Conservation (phyloP, 2,113 vertebrate genomes). For the Campylomormyrus tamandua region DNA sequence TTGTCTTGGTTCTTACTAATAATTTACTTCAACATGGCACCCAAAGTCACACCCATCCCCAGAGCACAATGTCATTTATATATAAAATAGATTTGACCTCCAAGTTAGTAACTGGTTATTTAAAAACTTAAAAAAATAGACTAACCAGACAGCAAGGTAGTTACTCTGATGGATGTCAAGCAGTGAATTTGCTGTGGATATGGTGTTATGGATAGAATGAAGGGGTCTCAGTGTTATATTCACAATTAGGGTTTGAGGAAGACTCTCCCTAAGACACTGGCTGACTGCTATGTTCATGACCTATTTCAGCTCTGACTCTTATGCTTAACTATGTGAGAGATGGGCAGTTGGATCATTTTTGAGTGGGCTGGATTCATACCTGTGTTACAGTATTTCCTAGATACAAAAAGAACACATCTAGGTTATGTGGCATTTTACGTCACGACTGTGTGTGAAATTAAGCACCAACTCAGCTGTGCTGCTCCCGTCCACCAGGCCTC, state of each 20-base stretch:
- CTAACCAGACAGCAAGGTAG: not conserved
- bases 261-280: not conserved
- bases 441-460: not conserved
- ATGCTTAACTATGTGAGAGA: not conserved
- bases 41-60: not conserved
- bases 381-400: not conserved
- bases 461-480: not conserved
- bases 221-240: not conserved
- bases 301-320: not conserved
- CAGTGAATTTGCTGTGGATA: not conserved
- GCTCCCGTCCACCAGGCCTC: constrained; percentile 71
- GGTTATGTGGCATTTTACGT: not conserved
- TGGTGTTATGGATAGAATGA: not conserved
- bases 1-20: not conserved
- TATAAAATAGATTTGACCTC: not conserved
- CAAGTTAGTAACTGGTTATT: not conserved
- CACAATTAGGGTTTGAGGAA: not conserved
- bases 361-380: not conserved
- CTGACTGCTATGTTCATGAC: not conserved
- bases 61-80: not conserved
- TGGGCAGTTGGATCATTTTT: not conserved
- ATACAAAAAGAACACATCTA: not conserved
- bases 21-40: not conserved
- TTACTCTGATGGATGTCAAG: not conserved
- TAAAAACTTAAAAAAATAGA: not conserved